These are phyloP conservation scores for Zootoca vivipara DNA, from an alignment of 2,113 vertebrate species.

Conservation along the genomic window DNA sequence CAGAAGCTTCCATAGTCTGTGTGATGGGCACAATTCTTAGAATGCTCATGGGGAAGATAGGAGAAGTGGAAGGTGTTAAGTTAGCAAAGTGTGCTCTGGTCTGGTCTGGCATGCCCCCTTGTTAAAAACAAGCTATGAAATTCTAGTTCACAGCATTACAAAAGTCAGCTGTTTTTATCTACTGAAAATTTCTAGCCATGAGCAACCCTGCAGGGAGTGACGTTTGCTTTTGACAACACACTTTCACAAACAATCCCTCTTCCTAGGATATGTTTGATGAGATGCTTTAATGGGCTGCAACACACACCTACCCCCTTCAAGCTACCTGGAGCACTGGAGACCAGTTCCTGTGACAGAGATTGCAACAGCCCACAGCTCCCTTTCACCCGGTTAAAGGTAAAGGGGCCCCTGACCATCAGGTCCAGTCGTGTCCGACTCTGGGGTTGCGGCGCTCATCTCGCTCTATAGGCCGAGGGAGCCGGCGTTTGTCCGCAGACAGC, in stretches of 20 bases:
- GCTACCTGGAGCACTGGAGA: neutral
- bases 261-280: neutral
- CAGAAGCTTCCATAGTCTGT: neutral
- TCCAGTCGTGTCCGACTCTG: no score
- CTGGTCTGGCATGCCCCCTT: neutral
- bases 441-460: no score
- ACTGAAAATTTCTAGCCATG: neutral
- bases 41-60: neutral
- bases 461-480: no score
- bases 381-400: no score
- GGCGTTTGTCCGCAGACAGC: no score
- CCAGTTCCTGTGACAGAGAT: neutral
- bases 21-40: neutral
- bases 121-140: neutral
- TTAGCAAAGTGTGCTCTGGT: neutral
- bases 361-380: neutral
- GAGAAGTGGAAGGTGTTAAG: neutral
- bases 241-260: neutral
- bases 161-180: neutral
- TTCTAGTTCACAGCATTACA: neutral
- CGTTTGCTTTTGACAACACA: constrained; percentile 12
- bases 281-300: neutral
- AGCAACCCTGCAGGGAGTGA: neutral
- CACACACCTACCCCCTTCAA: neutral
- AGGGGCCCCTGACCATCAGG: no score